Percentiles rank a stretch among this genome's conserved stretches.
phyloP scores from a whole-genome alignment of 2,888 invertebrate species.

The Euzophera pinguis region DNA sequence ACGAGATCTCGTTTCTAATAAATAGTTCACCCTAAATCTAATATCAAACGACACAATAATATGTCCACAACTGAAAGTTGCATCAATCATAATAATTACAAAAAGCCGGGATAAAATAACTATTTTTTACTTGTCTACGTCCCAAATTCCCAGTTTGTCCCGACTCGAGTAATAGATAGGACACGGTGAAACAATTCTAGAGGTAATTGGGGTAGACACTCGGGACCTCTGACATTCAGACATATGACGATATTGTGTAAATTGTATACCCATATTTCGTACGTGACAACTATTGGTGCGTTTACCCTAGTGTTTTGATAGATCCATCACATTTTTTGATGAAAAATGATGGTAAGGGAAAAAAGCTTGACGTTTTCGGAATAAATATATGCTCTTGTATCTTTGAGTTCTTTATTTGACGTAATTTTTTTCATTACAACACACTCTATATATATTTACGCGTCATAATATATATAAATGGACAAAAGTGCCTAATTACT shows the following conservation, averaged over 20 bases:
- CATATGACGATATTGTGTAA: slow-evolving; percentile 72
- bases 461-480: no score
- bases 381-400: no score
- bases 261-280: slow-evolving; percentile 56
- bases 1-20: not conserved
- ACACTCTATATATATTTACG: no score
- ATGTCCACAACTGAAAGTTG: not conserved
- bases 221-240: slow-evolving; percentile 57
- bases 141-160: slow-evolving; percentile 49
- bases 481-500: no score
- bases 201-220: slow-evolving; percentile 67
- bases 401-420: no score
- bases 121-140: slow-evolving; percentile 49
- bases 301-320: slow-evolving; percentile 25
- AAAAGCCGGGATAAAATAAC: slow-evolving; percentile 32
- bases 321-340: not conserved
- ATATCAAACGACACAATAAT: slow-evolving; percentile 2
- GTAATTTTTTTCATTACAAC: no score
- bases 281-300: slow-evolving; percentile 41
- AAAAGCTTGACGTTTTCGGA: no score
- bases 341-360: not conserved
- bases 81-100: slow-evolving; percentile 58
- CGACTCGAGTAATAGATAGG: slow-evolving; percentile 59
- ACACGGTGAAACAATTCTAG: slow-evolving; percentile 61
- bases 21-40: not conserved